A percentile compares a stretch with the other conserved stretches of the same genome.
phyloP scores from a whole-genome alignment of 2,888 invertebrate genomes.

The Pandemis cinnamomeana region DNA sequence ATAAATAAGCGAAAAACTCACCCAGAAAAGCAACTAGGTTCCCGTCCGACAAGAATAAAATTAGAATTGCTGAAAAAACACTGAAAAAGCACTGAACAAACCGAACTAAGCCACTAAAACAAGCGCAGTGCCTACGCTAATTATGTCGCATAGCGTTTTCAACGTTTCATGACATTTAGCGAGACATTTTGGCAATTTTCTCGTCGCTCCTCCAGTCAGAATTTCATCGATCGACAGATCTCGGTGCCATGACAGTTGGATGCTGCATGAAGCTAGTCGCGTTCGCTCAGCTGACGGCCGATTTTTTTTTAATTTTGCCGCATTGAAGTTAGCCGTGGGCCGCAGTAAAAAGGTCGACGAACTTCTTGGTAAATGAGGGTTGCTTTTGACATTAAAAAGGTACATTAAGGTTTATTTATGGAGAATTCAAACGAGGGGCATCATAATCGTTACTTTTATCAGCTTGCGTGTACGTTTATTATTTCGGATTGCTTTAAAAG shows the following conservation, averaged over 20 bases:
- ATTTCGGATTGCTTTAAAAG: conserved; percentile 22
- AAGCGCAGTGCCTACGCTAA: conserved; percentile 63
- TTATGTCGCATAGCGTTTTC: conserved; percentile 47
- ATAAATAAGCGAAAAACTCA: conserved; percentile 69
- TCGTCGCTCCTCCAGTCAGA: conserved; percentile 68
- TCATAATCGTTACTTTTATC: conserved; percentile 38
- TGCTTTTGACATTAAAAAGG: conserved; percentile 41
- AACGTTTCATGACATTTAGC: conserved; percentile 62
- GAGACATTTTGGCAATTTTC: conserved; percentile 78
- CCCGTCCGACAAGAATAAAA: conserved; percentile 75
- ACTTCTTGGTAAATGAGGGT: conserved; percentile 55
- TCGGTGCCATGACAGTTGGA: conserved; percentile 80
- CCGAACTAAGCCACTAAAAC: conserved; percentile 60
- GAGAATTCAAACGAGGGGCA: conserved; percentile 33
- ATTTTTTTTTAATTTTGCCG: conserved; percentile 66
- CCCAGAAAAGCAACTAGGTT: conserved; percentile 71
- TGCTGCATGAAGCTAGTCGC: conserved; percentile 71
- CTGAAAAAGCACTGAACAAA: conserved; percentile 73
- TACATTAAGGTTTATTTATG: conserved; percentile 38
- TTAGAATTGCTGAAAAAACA: conserved; percentile 79
- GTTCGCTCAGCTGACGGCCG: conserved; percentile 80
- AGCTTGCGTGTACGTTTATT: conserved; percentile 32
- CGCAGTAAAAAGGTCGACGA: conserved; percentile 62
- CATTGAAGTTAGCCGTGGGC: conserved; percentile 64
- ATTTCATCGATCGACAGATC: conserved; percentile 69